Evolutionary conservation across 1,140 invertebrate species (phyloP).

Genomic region (Drosophila santomea): DNA sequence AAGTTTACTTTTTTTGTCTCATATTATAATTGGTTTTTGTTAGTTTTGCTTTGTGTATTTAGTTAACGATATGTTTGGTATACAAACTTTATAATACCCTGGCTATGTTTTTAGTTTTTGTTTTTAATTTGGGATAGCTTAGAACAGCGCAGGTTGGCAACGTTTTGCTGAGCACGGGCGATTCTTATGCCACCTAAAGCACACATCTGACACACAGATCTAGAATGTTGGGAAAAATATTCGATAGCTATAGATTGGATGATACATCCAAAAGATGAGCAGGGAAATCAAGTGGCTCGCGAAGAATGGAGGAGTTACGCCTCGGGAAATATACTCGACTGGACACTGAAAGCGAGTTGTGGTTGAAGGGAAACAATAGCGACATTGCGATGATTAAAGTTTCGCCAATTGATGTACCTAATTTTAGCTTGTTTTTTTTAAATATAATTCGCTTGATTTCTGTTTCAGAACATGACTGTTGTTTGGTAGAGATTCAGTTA

Average conservation of each 20-base stretch:
- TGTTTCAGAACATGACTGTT: constrained; percentile 35
- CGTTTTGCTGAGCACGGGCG: constrained; percentile 49
- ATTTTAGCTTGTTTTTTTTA: neutral
- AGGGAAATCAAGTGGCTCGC: constrained; percentile 5
- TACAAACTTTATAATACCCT: constrained; percentile 79
- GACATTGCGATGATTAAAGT: constrained; percentile 10
- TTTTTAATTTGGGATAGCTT: constrained; percentile 52
- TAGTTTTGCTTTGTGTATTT: constrained; percentile 66
- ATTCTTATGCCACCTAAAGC: constrained; percentile 38
- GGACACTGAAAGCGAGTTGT: constrained; percentile 60
- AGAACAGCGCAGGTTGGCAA: constrained; percentile 42
- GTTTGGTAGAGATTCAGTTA: constrained; percentile 13
- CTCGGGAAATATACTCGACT: constrained; percentile 23
- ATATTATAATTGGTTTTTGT: constrained; percentile 34
- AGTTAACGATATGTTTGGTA: constrained; percentile 81
- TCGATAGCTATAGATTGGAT: constrained; percentile 7
- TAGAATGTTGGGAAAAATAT: constrained; percentile 19
- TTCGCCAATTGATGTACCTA: constrained; percentile 7
- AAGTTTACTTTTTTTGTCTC: constrained; percentile 35
- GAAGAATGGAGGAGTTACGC: constrained; percentile 12
- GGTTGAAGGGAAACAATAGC: constrained; percentile 17
- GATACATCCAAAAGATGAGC: constrained; percentile 2
- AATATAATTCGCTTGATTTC: neutral
- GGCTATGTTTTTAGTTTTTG: constrained; percentile 44
- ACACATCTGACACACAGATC: constrained; percentile 21